phyloP scores from a whole-genome alignment of 2,797 vertebrate species.

The Esox lucius region DNA sequence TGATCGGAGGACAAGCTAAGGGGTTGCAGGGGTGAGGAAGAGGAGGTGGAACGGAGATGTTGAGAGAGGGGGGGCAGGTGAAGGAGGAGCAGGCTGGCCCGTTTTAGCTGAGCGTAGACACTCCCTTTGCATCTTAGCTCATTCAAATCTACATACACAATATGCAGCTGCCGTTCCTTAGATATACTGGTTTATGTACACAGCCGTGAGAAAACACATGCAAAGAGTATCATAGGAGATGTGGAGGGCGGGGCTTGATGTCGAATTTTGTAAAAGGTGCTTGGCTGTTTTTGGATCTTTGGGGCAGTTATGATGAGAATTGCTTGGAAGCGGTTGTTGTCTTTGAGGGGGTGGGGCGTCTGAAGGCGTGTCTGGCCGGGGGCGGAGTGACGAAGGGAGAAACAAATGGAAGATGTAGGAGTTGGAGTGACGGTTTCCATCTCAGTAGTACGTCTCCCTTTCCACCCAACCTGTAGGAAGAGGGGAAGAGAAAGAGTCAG shows the following conservation, averaged over 20 bases:
- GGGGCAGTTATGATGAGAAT: slow-evolving; percentile 77
- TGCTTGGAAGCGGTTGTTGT: slow-evolving; percentile 73
- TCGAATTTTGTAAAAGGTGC: slow-evolving; percentile 72
- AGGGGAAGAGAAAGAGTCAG: slow-evolving; percentile 25
- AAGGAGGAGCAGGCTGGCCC: slow-evolving; percentile 59
- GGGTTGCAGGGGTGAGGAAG: slow-evolving; percentile 46
- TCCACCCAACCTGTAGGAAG: slow-evolving; percentile 79
- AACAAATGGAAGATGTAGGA: slow-evolving; percentile 68
- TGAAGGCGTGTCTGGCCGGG: slow-evolving; percentile 62
- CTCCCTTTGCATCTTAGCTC: slow-evolving; percentile 73
- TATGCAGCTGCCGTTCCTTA: slow-evolving; percentile 80
- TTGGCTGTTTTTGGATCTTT: slow-evolving; percentile 77
- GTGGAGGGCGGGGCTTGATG: slow-evolving; percentile 46
- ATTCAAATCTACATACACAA: slow-evolving; percentile 78
- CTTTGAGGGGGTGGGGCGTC: slow-evolving; percentile 57
- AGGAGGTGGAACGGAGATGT: slow-evolving; percentile 42
- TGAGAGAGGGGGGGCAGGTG: slow-evolving; percentile 24
- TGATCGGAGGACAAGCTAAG: slow-evolving; percentile 63
- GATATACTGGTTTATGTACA: slow-evolving; percentile 80
- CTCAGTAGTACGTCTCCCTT: slow-evolving; percentile 82
- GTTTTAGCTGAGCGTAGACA: slow-evolving; percentile 70
- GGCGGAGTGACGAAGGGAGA: slow-evolving; percentile 40
- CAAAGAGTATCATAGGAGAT: slow-evolving; percentile 78
- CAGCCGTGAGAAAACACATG: slow-evolving; percentile 81
- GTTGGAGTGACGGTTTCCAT: slow-evolving; percentile 62